Conservation (phyloP, 2,113 vertebrate species). For the Reinhardtius hippoglossoides region DNA sequence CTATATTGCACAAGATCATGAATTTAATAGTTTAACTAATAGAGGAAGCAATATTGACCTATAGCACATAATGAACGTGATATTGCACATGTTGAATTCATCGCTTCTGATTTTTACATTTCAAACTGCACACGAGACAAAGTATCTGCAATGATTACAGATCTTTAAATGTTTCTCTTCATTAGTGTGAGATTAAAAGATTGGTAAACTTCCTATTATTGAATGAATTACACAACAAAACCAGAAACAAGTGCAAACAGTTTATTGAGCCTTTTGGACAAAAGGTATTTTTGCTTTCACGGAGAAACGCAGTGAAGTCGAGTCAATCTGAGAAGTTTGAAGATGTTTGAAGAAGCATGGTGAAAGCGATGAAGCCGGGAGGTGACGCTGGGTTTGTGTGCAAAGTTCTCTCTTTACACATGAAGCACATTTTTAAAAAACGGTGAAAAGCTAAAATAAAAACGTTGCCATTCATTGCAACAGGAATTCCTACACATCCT, state of each 20-base stretch:
- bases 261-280: constrained; percentile 39
- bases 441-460: neutral
- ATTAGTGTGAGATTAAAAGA: too few species aligned
- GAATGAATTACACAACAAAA: neutral
- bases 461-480: too few species aligned
- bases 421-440: constrained; percentile 6
- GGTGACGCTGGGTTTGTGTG: constrained; percentile 1
- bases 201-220: neutral
- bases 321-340: neutral
- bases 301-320: neutral
- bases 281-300: neutral
- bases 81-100: too few species aligned
- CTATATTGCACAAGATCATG: too few species aligned
- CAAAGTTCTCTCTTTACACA: neutral
- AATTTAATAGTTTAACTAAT: too few species aligned
- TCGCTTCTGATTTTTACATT: too few species aligned
- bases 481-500: too few species aligned
- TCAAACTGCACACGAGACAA: too few species aligned
- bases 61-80: too few species aligned
- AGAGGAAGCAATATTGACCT: too few species aligned
- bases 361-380: neutral
- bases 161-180: too few species aligned
- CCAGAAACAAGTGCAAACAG: constrained; percentile 39
- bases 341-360: too few species aligned
- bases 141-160: neutral